Evolutionary conservation across 30 jellyfish, hydroid and myxozoan species (phyloP), one percentile per base, ranked within the genome.

Genomic region (Hydractinia symbiolongicarpus): DNA sequence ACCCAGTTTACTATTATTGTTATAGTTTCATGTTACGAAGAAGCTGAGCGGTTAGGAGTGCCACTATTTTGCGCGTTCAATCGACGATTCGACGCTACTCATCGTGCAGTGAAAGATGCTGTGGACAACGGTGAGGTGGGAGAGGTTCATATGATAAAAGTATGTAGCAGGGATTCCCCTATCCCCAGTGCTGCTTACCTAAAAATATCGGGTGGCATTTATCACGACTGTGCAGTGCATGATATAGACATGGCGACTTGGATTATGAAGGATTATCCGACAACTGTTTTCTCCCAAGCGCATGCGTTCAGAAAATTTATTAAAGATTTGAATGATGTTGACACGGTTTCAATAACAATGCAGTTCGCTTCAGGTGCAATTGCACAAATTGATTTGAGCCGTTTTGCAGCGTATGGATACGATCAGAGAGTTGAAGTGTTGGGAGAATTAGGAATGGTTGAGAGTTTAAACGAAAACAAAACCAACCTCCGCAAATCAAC

Each of bases 51-150:
- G 67, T 66, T 21, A 7, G 85, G 85, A 1, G 86, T 87, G 50
- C 96, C 99, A 9, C 83, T 94, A 54, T 78, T 94, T 54, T 88
- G 96, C 51, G 99, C 99, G 20, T 94, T 94, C 89, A 94, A 94
- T 84, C 94, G 99, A n/a, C 84, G 99, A 9, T 94, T 94, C 72
- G 99, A 94, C 77, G 89, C 95, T 21, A 78, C 96, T 7, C 99
- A 94, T 81, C 58, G 84, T 54, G 66, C 70, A 19, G 92, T 88
- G 10, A 30, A 91, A 13, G 94, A 85, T 66, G 97, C 94, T 16
- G 95, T 88, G 14, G 64, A 55, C 10, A 77, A 79, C 52, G 99
- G 99, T 5, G 83, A 68, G 82, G 78, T 94, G 16, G 99, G 99
- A 20, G 83, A 84, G 30, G 76, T 94, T 55, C 96, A 88, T 67